These are phyloP conservation scores for Gastrophysa polygoni DNA, from an alignment of 2,888 invertebrate genomes.

Conservation along the genomic window DNA sequence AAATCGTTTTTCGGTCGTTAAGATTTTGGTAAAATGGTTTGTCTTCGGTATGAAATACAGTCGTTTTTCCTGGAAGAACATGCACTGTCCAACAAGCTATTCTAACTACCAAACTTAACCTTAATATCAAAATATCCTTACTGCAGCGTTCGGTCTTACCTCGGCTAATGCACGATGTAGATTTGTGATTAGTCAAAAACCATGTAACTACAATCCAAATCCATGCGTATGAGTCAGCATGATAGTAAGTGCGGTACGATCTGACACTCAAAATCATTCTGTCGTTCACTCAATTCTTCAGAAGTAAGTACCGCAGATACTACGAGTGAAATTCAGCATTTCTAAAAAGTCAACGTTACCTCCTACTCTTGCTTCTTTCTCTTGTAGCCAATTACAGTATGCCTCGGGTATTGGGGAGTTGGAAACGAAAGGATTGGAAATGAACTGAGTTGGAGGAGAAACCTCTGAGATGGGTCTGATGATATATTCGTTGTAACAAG, in stretches of 20 bases:
- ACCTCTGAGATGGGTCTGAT: slow-evolving; percentile 24
- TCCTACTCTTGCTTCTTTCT: slow-evolving; percentile 48
- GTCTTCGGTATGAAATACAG: slow-evolving; percentile 50
- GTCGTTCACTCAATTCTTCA: too few relatives aligned
- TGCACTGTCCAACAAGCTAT: slow-evolving; percentile 58
- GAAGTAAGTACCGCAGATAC: neutral
- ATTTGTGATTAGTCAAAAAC: slow-evolving; percentile 41
- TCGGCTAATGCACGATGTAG: slow-evolving; percentile 43
- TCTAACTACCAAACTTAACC: slow-evolving; percentile 54
- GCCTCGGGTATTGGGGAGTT: slow-evolving; percentile 49
- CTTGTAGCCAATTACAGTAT: slow-evolving; percentile 57
- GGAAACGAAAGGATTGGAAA: slow-evolving; percentile 39
- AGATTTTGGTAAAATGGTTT: slow-evolving; percentile 41
- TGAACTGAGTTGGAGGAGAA: slow-evolving; percentile 37
- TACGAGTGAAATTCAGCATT: slow-evolving; percentile 14
- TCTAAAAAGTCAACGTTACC: slow-evolving; percentile 49
- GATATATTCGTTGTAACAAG: slow-evolving; percentile 47
- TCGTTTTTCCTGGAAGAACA: slow-evolving; percentile 59
- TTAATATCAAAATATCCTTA: slow-evolving; percentile 54
- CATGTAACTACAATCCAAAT: slow-evolving; percentile 50
- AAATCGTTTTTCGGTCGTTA: slow-evolving; percentile 37
- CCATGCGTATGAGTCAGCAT: slow-evolving; percentile 54
- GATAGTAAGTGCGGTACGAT: neutral
- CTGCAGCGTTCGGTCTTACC: slow-evolving; percentile 46
- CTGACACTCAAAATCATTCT: too few relatives aligned